A percentile compares a stretch with the other conserved stretches of the same genome.
phyloP scores from a whole-genome alignment of 2,113 vertebrate species.

The Myxocyprinus asiaticus region DNA sequence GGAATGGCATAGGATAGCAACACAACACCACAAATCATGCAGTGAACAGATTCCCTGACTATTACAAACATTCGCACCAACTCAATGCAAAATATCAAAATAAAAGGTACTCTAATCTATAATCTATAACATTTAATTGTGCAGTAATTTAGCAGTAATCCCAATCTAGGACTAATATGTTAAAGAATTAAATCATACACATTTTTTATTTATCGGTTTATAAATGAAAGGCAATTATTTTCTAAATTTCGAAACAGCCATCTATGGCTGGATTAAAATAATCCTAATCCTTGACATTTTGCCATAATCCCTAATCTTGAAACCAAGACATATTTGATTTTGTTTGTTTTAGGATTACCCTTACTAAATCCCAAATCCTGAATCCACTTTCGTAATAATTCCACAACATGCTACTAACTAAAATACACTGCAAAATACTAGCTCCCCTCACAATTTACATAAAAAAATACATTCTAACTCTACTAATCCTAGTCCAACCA shows the following conservation, averaged over 20 bases:
- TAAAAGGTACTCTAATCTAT: too few species aligned
- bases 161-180: too few species aligned
- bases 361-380: not conserved
- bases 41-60: slow-evolving; percentile 7
- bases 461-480: too few species aligned
- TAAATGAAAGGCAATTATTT: not conserved
- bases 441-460: too few species aligned
- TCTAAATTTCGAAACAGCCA: not conserved
- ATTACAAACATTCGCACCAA: not conserved
- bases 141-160: too few species aligned
- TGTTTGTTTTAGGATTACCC: not conserved
- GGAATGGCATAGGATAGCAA: slow-evolving; percentile 50
- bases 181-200: too few species aligned
- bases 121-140: not conserved
- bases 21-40: slow-evolving; percentile 59
- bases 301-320: not conserved
- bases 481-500: slow-evolving; percentile 1
- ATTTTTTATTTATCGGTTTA: not conserved
- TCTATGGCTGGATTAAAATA: not conserved
- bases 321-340: not conserved
- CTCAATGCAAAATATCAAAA: not conserved
- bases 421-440: too few species aligned
- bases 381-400: not conserved
- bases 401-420: not conserved
- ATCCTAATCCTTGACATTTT: not conserved